These are phyloP conservation scores for Orcinus orca DNA, from an alignment of 2,113 vertebrate genomes.

Conservation along the genomic window DNA sequence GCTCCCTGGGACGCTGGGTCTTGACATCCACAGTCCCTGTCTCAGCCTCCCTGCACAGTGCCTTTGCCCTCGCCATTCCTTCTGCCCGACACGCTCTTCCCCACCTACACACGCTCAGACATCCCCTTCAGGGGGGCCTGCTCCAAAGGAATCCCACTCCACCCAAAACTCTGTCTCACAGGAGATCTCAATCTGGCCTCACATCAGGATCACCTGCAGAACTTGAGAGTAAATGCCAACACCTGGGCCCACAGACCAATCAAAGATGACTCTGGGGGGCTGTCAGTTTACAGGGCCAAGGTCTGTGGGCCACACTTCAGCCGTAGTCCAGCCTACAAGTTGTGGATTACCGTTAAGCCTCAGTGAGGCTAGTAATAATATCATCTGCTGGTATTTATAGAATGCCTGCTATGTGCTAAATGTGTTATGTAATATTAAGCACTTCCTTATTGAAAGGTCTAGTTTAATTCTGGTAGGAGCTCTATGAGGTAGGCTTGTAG, in stretches of 20 bases:
- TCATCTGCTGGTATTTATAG: not conserved
- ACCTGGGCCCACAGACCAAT: not conserved
- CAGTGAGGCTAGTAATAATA: not conserved
- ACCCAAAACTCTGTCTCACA: not conserved
- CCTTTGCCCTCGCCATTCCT: not conserved
- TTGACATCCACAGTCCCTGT: no score
- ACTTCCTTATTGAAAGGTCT: not conserved
- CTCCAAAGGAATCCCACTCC: not conserved
- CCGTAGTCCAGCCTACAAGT: not conserved
- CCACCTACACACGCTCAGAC: fast-evolving
- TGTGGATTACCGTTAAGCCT: not conserved
- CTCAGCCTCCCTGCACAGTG: no score
- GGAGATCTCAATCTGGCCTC: not conserved
- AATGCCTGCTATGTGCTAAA: not conserved
- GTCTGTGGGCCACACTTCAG: not conserved
- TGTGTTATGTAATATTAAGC: fast-evolving
- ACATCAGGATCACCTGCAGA: not conserved
- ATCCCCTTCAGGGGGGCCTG: not conserved
- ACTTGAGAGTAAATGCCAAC: not conserved
- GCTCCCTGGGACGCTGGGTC: not conserved
- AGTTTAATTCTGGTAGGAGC: not conserved
- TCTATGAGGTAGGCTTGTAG: not conserved
- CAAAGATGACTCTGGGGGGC: not conserved
- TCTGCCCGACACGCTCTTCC: not conserved
- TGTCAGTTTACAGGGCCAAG: not conserved